Conservation (phyloP, 2,888 invertebrate genomes). For the Drosophila fungiperda region DNA sequence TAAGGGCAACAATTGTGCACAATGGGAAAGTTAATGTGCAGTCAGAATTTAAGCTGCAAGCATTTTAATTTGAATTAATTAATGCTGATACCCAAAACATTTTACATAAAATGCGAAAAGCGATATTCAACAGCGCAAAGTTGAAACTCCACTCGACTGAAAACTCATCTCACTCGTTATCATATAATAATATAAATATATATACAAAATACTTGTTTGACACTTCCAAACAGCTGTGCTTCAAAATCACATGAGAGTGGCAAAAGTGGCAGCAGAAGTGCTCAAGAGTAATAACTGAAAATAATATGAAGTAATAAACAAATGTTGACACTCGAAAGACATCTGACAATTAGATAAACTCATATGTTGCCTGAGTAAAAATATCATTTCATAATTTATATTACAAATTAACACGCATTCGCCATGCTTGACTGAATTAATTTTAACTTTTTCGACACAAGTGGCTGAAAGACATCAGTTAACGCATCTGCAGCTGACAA, state of each 20-base stretch:
- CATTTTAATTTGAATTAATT: slow-evolving; percentile 34
- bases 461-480: slow-evolving; percentile 59
- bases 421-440: slow-evolving; percentile 41
- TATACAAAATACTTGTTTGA: neutral
- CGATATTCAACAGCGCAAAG: neutral
- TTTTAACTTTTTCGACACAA: slow-evolving; percentile 20
- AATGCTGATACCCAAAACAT: slow-evolving; percentile 26
- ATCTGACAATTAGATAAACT: slow-evolving; percentile 19
- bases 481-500: slow-evolving; percentile 50
- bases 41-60: neutral
- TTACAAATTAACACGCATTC: slow-evolving; percentile 51
- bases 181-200: neutral
- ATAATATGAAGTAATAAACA: slow-evolving; percentile 16
- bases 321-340: slow-evolving; percentile 49
- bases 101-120: slow-evolving; percentile 10
- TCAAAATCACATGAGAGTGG: slow-evolving; percentile 23
- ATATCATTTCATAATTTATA: slow-evolving; percentile 55
- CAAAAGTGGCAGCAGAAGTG: neutral
- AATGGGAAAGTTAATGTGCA: slow-evolving; percentile 15
- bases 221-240: slow-evolving; percentile 16
- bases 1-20: slow-evolving; percentile 26
- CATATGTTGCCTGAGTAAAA: slow-evolving; percentile 18
- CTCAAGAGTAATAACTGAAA: slow-evolving; percentile 7
- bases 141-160: neutral
- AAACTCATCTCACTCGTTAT: neutral